These are phyloP conservation scores for Melinaea marsaeus DNA, from an alignment of 2,888 invertebrate genomes.

Conservation along the genomic window DNA sequence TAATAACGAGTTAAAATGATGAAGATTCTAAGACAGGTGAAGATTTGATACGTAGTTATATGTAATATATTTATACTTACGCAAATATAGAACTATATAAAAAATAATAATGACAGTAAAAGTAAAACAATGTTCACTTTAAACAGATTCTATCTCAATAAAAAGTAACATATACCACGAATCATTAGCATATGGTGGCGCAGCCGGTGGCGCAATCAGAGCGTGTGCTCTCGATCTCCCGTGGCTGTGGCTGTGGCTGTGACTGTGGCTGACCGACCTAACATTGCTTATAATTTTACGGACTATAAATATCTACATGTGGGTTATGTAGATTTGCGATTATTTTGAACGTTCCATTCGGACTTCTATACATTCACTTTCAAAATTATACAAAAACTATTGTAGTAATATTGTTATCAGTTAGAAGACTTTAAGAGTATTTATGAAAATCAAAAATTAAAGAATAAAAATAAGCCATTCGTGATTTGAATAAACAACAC, in stretches of 20 bases:
- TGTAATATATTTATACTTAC: no score
- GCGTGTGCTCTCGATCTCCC: constrained; percentile 29
- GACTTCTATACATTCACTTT: constrained; percentile 2
- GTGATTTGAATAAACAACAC: constrained; percentile 10
- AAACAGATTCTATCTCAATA: no score
- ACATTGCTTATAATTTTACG: neutral
- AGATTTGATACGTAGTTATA: no score
- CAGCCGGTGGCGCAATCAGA: constrained; percentile 31
- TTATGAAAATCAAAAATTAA: neutral
- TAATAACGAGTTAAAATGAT: no score
- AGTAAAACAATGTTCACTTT: no score
- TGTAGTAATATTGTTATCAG: neutral
- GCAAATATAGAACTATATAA: no score
- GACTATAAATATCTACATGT: neutral
- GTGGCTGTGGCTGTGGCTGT: constrained; percentile 3
- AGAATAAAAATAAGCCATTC: neutral
- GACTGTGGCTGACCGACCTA: constrained; percentile 7
- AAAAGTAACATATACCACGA: neutral
- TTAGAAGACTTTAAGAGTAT: neutral
- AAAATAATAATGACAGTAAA: no score
- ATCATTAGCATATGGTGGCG: constrained; percentile 25
- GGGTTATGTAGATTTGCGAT: constrained; percentile 3
- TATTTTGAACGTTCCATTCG: neutral
- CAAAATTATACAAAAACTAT: neutral
- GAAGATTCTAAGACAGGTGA: no score